These are phyloP conservation scores for Macquaria australasica DNA, from an alignment of 2,113 vertebrate species.

Conservation along the genomic window DNA sequence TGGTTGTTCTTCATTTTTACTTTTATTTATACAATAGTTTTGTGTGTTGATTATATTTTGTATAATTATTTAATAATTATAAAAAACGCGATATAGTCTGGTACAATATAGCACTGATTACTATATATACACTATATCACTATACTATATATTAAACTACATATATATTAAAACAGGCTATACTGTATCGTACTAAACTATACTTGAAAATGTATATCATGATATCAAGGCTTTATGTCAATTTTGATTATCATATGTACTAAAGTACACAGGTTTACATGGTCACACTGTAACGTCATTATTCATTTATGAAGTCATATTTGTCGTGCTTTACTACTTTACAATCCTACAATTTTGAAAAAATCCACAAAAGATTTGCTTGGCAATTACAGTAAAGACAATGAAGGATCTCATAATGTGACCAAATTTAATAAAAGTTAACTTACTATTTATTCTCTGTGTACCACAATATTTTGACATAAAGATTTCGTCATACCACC, in stretches of 20 bases:
- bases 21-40: neutral
- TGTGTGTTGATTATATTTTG: too few relatives aligned
- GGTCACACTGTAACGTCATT: neutral
- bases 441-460: neutral
- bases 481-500: neutral
- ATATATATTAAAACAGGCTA: neutral
- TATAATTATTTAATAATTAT: neutral
- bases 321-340: neutral
- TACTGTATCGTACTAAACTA: neutral
- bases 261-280: neutral
- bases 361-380: neutral
- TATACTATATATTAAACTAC: neutral
- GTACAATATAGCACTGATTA: neutral
- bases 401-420: neutral
- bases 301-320: neutral
- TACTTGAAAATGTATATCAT: too few relatives aligned
- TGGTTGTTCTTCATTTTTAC: neutral
- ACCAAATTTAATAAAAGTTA: neutral
- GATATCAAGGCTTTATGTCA: neutral
- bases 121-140: neutral
- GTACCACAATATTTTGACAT: neutral
- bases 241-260: neutral
- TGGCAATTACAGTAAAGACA: too few relatives aligned
- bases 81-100: neutral
- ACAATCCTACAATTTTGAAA: neutral